Evolutionary conservation across 2,797 vertebrate species (phyloP), one percentile per base, ranked within the genome.

Genomic region (Eremophila alpestris): DNA sequence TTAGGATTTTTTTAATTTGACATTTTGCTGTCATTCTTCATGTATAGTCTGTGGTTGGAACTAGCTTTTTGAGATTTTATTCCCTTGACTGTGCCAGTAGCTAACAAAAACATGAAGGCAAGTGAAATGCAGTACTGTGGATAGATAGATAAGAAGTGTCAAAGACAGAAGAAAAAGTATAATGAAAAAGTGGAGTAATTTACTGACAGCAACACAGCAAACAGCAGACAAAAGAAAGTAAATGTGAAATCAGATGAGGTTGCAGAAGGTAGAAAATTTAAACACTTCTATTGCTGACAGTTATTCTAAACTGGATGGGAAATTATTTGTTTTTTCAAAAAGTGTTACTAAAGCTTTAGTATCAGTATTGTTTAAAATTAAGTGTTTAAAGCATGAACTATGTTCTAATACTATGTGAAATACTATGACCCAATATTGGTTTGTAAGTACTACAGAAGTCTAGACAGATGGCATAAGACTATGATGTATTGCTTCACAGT

Each of bases 21-120:
- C 32, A 82, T 87, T 93, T 93, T 95, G 73, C 45, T 65, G 54
- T 84, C 41, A 58, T 54, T 90, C 64, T 18, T 84, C 17, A 16
- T 85, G 12, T 49, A 55, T 20, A 46, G 36, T 85, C 60, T 69
- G 18, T 89, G 54, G 46, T 91, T 82, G 93, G 65, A 84, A 62
- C 8, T 69, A 80, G 54, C 41, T 86, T 97, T 95, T 94, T 82
- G 93, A 70, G 19, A 80, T 96, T 94, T 92, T 94, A 48, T 87
- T 96, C 60, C 71, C 83, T 93, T 81, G 56, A 60, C 55, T 69
- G 17, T 94, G 51, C 54, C 38, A 74, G 69, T 67, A 88, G 69
- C 79, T 94, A 95, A 82, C 69, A 88, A 91, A 94, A 95, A 78
- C 52, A 74, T 7, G 52, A 95, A 92, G 86, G 51, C 34, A 87